These are phyloP conservation scores for Notocelia uddmanniana DNA, from an alignment of 2,888 invertebrate species.

Conservation along the genomic window DNA sequence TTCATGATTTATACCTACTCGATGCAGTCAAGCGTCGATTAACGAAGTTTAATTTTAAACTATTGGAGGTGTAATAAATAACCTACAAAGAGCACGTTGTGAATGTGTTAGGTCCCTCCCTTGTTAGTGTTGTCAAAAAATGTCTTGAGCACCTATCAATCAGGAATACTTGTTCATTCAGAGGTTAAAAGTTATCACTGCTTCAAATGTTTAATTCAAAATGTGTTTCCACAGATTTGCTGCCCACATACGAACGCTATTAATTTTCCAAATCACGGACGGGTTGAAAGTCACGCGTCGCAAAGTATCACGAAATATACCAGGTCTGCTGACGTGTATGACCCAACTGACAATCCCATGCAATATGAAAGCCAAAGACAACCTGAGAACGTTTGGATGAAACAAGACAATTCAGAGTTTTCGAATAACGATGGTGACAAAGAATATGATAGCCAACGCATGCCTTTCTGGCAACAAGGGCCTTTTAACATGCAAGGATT, in stretches of 20 bases:
- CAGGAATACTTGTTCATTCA: not conserved
- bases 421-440: conserved; percentile 1
- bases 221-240: conserved; percentile 30
- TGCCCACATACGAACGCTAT: conserved; percentile 35
- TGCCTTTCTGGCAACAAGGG: conserved; percentile 26
- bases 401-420: conserved; percentile 19
- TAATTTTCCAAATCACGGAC: conserved; percentile 9
- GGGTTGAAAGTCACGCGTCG: conserved; percentile 6
- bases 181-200: not conserved
- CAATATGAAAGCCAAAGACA: conserved; percentile 21
- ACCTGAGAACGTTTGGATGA: conserved; percentile 37
- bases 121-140: too few relatives aligned
- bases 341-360: conserved; percentile 11
- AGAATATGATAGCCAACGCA: conserved; percentile 36
- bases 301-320: conserved; percentile 22
- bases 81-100: too few relatives aligned
- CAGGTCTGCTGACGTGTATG: conserved; percentile 11
- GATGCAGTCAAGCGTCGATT: too few relatives aligned
- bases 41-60: too few relatives aligned
- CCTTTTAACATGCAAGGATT: conserved; percentile 17
- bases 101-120: too few relatives aligned
- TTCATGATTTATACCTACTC: too few relatives aligned
- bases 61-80: too few relatives aligned
- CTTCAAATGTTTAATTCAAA: not conserved
- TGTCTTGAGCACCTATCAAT: too few relatives aligned